A percentile compares a stretch with the other conserved stretches of the same genome.
Conservation (phyloP, 2,888 invertebrate species). For the Noctua janthina region DNA sequence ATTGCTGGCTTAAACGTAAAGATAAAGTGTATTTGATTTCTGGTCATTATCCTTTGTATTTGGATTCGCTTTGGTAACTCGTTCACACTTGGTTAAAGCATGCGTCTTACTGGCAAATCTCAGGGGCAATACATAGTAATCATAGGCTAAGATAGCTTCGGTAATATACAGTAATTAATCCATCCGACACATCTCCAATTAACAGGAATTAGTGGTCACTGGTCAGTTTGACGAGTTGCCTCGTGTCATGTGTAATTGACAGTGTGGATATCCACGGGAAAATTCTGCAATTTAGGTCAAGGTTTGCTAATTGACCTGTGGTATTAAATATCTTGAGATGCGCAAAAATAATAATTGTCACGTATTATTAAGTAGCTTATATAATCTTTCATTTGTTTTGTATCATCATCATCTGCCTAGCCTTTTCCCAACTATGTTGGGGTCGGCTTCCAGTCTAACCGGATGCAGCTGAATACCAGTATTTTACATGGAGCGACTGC, state of each 20-base stretch:
- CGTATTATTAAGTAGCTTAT: background rate
- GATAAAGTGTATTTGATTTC: background rate
- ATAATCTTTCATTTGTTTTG: background rate
- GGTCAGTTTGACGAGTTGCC: background rate
- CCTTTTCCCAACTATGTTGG: too few relatives aligned
- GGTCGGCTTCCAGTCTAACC: too few relatives aligned
- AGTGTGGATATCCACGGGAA: background rate
- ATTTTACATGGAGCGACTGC: too few relatives aligned
- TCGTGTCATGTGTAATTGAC: background rate
- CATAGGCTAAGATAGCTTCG: background rate
- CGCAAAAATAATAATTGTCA: background rate
- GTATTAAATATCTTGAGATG: background rate
- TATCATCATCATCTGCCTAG: too few relatives aligned
- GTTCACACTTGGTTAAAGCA: background rate
- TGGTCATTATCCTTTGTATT: background rate
- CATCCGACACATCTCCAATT: constrained; percentile 10
- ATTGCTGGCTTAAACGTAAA: background rate
- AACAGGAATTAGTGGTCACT: constrained; percentile 16
- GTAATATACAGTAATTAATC: constrained; percentile 5
- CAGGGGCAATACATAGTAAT: background rate
- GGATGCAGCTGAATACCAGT: too few relatives aligned
- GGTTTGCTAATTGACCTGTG: constrained; percentile 4
- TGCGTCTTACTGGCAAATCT: background rate
- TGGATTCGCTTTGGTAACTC: background rate
- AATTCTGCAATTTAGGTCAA: constrained; percentile 2